Evolutionary conservation across 2,888 invertebrate genomes (phyloP).

Genomic region (Drosophila fulvimacula): DNA sequence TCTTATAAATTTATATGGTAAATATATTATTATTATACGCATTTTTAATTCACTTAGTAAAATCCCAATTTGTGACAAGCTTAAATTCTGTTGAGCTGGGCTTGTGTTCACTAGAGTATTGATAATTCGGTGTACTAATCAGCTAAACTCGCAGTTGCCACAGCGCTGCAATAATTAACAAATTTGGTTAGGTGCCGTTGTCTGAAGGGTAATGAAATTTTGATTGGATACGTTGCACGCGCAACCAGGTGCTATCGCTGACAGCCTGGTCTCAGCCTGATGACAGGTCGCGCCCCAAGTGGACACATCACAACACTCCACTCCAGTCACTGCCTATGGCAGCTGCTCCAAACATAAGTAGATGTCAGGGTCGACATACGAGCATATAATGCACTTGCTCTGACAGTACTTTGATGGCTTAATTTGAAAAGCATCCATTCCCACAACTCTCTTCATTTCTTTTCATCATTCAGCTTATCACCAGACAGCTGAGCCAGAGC

Average conservation of each 20-base stretch:
- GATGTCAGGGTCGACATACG: slow-evolving; percentile 25
- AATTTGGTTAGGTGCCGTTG: slow-evolving; percentile 29
- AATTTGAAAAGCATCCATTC: slow-evolving; percentile 55
- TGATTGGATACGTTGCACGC: slow-evolving; percentile 36
- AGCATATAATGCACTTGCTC: slow-evolving; percentile 51
- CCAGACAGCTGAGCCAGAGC: slow-evolving; percentile 15
- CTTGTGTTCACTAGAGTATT: slow-evolving; percentile 1
- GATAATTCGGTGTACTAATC: background rate
- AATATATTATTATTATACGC: too few species aligned
- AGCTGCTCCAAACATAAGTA: slow-evolving; percentile 24
- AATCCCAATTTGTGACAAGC: too few species aligned
- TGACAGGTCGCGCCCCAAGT: slow-evolving; percentile 17
- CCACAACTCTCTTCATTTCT: background rate
- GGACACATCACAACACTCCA: slow-evolving; percentile 21
- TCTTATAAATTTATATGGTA: too few species aligned
- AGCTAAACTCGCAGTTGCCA: background rate
- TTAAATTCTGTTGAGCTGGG: background rate
- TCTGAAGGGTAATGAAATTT: slow-evolving; percentile 17
- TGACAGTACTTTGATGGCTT: slow-evolving; percentile 61
- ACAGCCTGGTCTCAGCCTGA: slow-evolving; percentile 7
- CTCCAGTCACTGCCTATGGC: slow-evolving; percentile 20
- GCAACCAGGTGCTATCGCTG: background rate
- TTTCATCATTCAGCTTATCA: background rate
- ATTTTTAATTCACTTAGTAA: too few species aligned
- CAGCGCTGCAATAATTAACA: slow-evolving; percentile 21